These are phyloP conservation scores for Excalfactoria chinensis DNA, from an alignment of 2,113 vertebrate species.

Conservation along the genomic window DNA sequence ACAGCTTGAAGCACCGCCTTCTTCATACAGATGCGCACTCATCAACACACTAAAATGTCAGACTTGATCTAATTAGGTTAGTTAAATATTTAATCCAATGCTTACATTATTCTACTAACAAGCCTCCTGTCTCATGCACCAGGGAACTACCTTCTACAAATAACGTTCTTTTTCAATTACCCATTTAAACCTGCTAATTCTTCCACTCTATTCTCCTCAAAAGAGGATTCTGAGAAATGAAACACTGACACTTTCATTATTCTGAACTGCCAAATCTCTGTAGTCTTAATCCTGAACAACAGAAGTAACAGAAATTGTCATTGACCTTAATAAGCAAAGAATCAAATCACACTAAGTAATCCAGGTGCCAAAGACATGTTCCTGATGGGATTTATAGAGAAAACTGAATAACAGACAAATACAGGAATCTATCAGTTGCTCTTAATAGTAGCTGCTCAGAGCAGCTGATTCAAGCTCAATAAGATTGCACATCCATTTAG, in stretches of 20 bases:
- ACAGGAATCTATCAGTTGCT: not conserved
- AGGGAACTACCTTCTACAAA: not conserved
- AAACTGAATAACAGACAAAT: not conserved
- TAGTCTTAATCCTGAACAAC: not conserved
- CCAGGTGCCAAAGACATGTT: not conserved
- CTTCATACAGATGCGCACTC: not conserved
- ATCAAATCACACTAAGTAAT: not conserved
- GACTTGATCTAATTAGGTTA: not conserved
- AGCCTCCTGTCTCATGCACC: not conserved
- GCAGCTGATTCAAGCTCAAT: not conserved
- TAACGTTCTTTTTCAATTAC: not conserved
- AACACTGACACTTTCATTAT: not conserved
- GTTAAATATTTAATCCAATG: not conserved
- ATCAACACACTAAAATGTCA: rapidly evolving
- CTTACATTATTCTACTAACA: not conserved
- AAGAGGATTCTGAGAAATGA: not conserved
- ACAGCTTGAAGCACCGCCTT: not conserved
- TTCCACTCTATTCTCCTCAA: not conserved
- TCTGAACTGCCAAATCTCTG: not conserved
- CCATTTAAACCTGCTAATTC: not conserved
- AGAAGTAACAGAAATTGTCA: not conserved
- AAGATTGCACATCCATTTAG: not conserved
- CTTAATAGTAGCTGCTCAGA: not conserved
- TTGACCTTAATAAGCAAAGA: not conserved
- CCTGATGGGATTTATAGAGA: not conserved